phyloP scores from a whole-genome alignment of 2,888 invertebrate species.

The Chalcosyrphus nemorum region DNA sequence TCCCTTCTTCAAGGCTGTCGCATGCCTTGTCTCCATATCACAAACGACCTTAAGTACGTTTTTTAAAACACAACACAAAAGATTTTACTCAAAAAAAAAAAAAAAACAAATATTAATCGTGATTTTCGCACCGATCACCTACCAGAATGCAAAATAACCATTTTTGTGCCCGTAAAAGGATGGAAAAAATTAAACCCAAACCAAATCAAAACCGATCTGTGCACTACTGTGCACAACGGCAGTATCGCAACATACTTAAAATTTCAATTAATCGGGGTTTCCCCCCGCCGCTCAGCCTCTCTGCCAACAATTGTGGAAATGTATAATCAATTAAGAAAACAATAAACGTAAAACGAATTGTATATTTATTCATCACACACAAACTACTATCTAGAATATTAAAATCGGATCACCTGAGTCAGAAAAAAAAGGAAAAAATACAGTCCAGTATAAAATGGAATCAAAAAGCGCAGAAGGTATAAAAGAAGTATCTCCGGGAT shows the following conservation, averaged over 20 bases:
- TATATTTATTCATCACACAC: conserved; percentile 72
- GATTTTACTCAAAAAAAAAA: neutral
- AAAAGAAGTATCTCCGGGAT: conserved; percentile 69
- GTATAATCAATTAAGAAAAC: conserved; percentile 80
- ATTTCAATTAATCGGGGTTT: conserved; percentile 68
- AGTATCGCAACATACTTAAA: conserved; percentile 52
- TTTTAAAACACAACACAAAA: neutral
- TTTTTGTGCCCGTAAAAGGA: conserved; percentile 51
- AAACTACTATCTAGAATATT: conserved; percentile 81
- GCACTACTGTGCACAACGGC: conserved; percentile 44
- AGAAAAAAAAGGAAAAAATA: conserved; percentile 14
- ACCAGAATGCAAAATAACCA: conserved; percentile 60
- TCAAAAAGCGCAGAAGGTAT: conserved; percentile 74
- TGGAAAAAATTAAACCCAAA: conserved; percentile 15
- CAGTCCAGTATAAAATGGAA: conserved; percentile 10
- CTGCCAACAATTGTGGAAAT: conserved; percentile 64
- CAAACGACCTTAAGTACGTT: conserved; percentile 67
- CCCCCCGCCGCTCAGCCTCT: conserved; percentile 43
- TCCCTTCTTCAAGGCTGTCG: conserved; percentile 71
- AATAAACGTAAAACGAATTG: conserved; percentile 77
- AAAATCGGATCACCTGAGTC: conserved; percentile 81
- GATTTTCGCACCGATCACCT: conserved; percentile 69
- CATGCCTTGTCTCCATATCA: conserved; percentile 41
- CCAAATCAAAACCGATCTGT: conserved; percentile 39
- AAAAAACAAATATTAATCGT: conserved; percentile 39